phyloP scores from a whole-genome alignment of 1,140 invertebrate species.

The Zaprionus ornatus region DNA sequence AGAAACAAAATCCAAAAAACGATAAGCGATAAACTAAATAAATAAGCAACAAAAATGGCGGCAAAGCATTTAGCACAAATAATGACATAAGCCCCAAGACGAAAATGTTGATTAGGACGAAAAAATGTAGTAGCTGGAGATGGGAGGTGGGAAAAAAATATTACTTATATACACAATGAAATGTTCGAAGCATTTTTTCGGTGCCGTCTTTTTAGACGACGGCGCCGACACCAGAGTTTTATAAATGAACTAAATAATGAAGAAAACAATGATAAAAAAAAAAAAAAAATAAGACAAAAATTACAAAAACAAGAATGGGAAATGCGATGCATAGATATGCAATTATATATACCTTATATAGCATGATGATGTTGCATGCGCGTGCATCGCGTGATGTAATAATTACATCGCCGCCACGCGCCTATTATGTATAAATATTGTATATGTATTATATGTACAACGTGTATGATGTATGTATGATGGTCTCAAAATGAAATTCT shows the following conservation, averaged over 20 bases:
- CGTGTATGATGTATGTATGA: conserved; percentile 58
- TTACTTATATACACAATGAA: conserved; percentile 55
- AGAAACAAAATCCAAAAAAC: conserved; percentile 38
- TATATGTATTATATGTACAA: conserved; percentile 64
- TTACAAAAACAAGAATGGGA: conserved; percentile 38
- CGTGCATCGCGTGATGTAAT: conserved; percentile 56
- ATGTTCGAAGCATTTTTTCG: conserved; percentile 80
- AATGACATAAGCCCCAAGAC: conserved; percentile 40
- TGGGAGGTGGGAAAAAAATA: conserved; percentile 2
- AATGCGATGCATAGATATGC: conserved; percentile 41
- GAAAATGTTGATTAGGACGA: background rate
- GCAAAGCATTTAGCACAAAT: conserved; percentile 76
- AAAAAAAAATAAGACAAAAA: conserved; percentile 43
- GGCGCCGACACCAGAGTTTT: conserved; percentile 74
- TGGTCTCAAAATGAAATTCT: conserved; percentile 74
- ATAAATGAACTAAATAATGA: conserved; percentile 37
- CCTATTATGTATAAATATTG: conserved; percentile 65
- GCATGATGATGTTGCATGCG: conserved; percentile 25
- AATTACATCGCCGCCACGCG: conserved; percentile 55
- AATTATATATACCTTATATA: conserved; percentile 49
- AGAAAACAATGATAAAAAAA: conserved; percentile 5
- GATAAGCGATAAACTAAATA: conserved; percentile 23
- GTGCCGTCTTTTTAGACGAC: conserved; percentile 68
- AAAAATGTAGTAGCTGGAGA: background rate
- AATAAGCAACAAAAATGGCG: conserved; percentile 26